A percentile compares a stretch with the other conserved stretches of the same genome.
Conservation (phyloP, 2,113 vertebrate genomes). For the Gallinago undulata region DNA sequence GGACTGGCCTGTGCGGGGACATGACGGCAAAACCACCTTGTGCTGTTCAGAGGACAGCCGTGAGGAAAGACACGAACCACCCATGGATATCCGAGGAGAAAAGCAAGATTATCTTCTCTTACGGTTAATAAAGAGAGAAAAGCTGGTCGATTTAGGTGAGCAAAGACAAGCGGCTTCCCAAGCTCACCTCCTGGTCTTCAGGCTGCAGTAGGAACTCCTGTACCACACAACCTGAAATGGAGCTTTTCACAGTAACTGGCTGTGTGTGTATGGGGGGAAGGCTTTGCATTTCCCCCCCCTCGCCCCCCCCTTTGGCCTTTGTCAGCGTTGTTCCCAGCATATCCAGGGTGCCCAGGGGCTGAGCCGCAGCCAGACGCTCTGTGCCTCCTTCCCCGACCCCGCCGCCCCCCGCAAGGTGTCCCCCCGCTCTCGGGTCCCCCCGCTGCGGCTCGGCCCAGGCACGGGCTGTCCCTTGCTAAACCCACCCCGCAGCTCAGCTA, state of each 20-base stretch:
- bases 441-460: background rate
- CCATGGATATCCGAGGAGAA: background rate
- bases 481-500: accelerated
- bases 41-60: background rate
- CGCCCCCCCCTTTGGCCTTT: accelerated
- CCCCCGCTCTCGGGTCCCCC: background rate
- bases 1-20: background rate
- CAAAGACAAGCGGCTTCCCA: background rate
- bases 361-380: background rate
- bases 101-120: background rate
- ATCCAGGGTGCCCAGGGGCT: background rate
- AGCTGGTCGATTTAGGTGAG: background rate
- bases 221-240: background rate
- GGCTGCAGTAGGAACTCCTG: background rate
- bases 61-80: background rate
- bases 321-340: accelerated
- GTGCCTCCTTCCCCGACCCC: background rate
- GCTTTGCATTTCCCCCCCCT: accelerated
- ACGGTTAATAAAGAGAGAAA: background rate
- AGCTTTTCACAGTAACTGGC: background rate
- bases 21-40: background rate
- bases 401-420: background rate
- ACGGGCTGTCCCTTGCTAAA: accelerated
- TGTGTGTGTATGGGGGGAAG: background rate
- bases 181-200: background rate